Conservation (phyloP, 2,888 invertebrate species). For the Nemotelus nigrinus region DNA sequence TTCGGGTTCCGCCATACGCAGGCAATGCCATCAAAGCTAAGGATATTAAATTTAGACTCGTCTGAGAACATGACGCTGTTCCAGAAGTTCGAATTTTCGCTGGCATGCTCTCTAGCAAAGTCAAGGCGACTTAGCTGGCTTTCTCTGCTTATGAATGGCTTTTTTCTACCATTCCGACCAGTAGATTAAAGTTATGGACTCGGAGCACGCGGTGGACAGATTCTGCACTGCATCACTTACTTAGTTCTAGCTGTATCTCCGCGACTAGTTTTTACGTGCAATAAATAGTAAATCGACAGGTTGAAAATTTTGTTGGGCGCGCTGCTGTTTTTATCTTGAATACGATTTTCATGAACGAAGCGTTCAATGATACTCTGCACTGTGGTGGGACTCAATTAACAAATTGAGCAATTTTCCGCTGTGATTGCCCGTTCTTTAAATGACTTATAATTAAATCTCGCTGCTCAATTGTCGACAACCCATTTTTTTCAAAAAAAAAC, state of each 20-base stretch:
- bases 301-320: slow-evolving; percentile 4
- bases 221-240: slow-evolving; percentile 1
- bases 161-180: neutral
- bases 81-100: slow-evolving; percentile 10
- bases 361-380: no score
- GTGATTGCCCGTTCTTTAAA: no score
- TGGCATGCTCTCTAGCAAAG: slow-evolving; percentile 4
- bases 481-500: no score
- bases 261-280: neutral
- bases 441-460: no score
- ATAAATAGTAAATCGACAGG: neutral
- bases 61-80: neutral
- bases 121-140: neutral
- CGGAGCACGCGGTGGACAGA: neutral
- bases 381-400: no score
- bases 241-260: slow-evolving; percentile 5
- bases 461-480: no score
- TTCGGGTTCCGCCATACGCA: neutral
- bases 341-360: no score
- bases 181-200: no score
- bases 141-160: slow-evolving; percentile 8
- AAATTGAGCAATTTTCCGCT: no score
- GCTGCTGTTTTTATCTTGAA: neutral
- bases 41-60: neutral
- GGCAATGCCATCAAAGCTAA: neutral